Conservation (phyloP, 2,888 invertebrate genomes). For the Crocallis elinguaria region DNA sequence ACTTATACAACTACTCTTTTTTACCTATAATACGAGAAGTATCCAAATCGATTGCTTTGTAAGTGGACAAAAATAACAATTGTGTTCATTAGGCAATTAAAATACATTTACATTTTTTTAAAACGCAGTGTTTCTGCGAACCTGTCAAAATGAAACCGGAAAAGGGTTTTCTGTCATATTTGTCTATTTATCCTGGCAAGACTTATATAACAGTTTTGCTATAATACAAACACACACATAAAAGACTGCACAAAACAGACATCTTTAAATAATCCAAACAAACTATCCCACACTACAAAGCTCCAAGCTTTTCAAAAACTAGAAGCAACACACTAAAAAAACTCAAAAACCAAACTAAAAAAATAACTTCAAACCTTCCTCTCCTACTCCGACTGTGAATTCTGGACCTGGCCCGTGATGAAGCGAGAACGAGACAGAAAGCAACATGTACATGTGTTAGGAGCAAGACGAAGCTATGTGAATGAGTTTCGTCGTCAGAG, state of each 20-base stretch:
- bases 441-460: constrained; percentile 83
- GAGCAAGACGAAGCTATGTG: constrained; percentile 61
- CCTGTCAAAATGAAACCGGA: too few species aligned
- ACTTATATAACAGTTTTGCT: constrained; percentile 13
- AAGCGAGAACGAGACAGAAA: constrained; percentile 81
- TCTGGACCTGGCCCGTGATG: constrained; percentile 73
- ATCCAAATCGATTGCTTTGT: constrained; percentile 20
- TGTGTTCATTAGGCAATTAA: too few species aligned
- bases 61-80: constrained; percentile 1
- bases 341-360: constrained; percentile 45
- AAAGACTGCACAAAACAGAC: background rate
- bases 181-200: too few species aligned
- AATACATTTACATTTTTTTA: too few species aligned
- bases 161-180: too few species aligned
- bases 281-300: constrained; percentile 36
- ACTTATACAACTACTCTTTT: background rate
- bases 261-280: constrained; percentile 10
- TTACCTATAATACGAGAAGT: constrained; percentile 19
- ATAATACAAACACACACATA: background rate
- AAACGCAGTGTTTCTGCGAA: too few species aligned
- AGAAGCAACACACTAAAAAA: constrained; percentile 48
- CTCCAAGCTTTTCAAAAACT: constrained; percentile 42
- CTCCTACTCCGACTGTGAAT: constrained; percentile 80
- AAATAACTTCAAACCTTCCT: constrained; percentile 78
- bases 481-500: constrained; percentile 21